Percentiles rank a stretch among this genome's conserved stretches.
Conservation (phyloP, 30 jellyfish, hydroid and myxozoan genomes). For the Aurelia sp. region DNA sequence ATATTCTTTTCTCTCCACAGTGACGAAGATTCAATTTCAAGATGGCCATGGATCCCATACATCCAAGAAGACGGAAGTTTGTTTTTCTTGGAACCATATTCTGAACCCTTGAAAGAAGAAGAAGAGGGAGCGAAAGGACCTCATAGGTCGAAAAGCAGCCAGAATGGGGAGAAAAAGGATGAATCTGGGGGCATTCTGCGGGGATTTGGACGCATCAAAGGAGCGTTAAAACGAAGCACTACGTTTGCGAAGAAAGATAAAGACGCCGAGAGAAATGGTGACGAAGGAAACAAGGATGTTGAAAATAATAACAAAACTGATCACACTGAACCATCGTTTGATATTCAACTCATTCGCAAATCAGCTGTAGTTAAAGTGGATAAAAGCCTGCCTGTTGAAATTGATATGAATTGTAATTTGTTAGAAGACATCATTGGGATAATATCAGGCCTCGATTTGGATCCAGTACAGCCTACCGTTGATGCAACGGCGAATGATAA, state of each 20-base stretch:
- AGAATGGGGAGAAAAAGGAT: conserved; percentile 35
- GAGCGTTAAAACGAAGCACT: conserved; percentile 64
- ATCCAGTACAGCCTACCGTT: conserved; percentile 68
- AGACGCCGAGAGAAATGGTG: conserved; percentile 30
- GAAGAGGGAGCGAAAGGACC: conserved; percentile 24
- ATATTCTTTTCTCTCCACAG: conserved; percentile 2
- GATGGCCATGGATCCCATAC: conserved; percentile 90
- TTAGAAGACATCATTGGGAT: conserved; percentile 87
- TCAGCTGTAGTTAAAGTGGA: conserved; percentile 60
- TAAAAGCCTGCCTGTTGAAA: conserved; percentile 34
- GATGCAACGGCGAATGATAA: conserved; percentile 22
- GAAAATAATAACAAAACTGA: conserved; percentile 25
- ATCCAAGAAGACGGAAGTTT: conserved; percentile 86
- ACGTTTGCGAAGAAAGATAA: conserved; percentile 74
- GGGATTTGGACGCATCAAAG: conserved; percentile 76
- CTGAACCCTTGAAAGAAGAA: conserved; percentile 29
- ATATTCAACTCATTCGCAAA: conserved; percentile 35
- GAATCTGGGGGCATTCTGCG: conserved; percentile 48
- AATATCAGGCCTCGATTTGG: conserved; percentile 91
- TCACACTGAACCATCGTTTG: conserved; percentile 25
- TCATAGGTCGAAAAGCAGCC: conserved; percentile 15
- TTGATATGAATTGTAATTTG: conserved; percentile 26
- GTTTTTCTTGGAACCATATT: conserved; percentile 69
- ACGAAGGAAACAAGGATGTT: neutral
- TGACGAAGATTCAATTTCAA: conserved; percentile 53